A percentile compares a stretch with the other conserved stretches of the same genome.
Conservation (phyloP, 2,888 invertebrate genomes). For the Andrena chrysosceles region DNA sequence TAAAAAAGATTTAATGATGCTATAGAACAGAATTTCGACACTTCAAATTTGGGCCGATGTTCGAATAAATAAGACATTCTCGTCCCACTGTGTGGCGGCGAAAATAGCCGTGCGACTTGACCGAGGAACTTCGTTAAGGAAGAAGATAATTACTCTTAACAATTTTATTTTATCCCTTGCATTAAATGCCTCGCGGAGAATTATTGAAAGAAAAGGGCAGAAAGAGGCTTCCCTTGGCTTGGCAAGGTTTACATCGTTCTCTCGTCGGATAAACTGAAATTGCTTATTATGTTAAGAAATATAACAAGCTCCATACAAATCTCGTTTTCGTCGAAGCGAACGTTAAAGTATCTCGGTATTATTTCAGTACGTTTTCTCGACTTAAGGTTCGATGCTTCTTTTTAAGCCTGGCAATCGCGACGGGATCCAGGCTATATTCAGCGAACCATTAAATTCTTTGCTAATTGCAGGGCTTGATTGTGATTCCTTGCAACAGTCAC, state of each 20-base stretch:
- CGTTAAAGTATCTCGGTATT: neutral
- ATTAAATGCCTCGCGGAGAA: slow-evolving; percentile 26
- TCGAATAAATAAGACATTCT: too few species aligned
- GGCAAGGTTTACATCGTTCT: neutral
- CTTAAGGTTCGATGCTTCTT: neutral
- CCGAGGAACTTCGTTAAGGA: slow-evolving; percentile 16
- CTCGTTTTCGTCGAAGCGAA: slow-evolving; percentile 27
- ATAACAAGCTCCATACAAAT: slow-evolving; percentile 42
- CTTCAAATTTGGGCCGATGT: too few species aligned
- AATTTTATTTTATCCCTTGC: slow-evolving; percentile 29
- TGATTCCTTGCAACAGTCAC: neutral
- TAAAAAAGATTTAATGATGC: too few species aligned
- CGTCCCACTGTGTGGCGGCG: neutral
- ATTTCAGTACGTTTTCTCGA: neutral
- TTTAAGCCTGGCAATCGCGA: neutral
- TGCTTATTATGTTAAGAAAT: slow-evolving; percentile 39
- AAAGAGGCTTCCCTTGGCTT: neutral
- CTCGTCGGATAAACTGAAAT: slow-evolving; percentile 1
- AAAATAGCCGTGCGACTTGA: neutral
- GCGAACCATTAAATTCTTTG: slow-evolving; percentile 14
- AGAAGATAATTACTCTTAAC: slow-evolving; percentile 42
- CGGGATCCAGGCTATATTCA: neutral
- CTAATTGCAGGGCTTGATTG: slow-evolving; percentile 14
- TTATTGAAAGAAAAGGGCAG: slow-evolving; percentile 10
- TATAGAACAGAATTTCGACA: too few species aligned